Evolutionary conservation across 2,113 vertebrate genomes (phyloP).

Genomic region (Xenopus tropicalis): DNA sequence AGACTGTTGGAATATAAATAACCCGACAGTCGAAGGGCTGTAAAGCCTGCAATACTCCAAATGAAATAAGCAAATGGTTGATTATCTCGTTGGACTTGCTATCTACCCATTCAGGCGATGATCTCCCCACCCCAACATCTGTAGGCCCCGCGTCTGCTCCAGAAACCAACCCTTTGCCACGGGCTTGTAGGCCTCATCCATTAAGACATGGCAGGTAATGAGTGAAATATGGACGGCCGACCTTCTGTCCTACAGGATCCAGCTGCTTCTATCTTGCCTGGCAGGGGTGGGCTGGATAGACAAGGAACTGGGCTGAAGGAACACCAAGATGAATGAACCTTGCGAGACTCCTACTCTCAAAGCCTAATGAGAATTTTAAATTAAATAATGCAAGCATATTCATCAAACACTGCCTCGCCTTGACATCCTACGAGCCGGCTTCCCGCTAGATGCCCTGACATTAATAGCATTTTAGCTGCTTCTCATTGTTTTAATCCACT

Average conservation of each 20-base stretch:
- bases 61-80: too few relatives aligned
- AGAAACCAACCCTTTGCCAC: conserved; percentile 1
- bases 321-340: conserved; percentile 24
- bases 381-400: conserved; percentile 30
- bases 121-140: conserved; percentile 37
- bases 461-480: not conserved
- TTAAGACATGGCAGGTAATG: conserved; percentile 23
- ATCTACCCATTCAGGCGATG: not conserved
- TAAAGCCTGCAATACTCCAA: too few relatives aligned
- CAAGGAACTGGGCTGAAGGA: not conserved
- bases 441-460: not conserved
- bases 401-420: conserved; percentile 14
- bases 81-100: too few relatives aligned
- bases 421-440: not conserved
- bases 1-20: too few relatives aligned
- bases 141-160: conserved; percentile 1
- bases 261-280: conserved; percentile 4
- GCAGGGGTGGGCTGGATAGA: not conserved
- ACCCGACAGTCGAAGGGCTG: too few relatives aligned
- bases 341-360: not conserved
- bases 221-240: conserved; percentile 17
- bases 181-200: conserved; percentile 1
- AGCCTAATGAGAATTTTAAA: conserved; percentile 38
- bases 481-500: not conserved
- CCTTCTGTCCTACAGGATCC: not conserved